Percentiles rank a stretch among this genome's conserved stretches.
Conservation (phyloP, 2,797 vertebrate species). For the Phoeniculus purpureus region DNA sequence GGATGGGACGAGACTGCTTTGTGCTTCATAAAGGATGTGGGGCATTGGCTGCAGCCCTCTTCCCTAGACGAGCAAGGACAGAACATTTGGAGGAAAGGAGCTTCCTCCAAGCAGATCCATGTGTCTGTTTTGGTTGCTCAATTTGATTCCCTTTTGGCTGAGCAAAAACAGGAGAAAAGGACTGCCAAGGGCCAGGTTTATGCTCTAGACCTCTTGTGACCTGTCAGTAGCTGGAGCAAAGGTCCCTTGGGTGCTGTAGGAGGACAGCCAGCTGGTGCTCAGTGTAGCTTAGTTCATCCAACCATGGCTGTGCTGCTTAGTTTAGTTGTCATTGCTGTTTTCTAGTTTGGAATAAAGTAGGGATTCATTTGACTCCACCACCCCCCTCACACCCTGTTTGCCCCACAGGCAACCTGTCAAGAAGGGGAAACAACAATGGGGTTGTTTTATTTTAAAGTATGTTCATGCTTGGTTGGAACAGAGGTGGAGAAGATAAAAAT, state of each 20-base stretch:
- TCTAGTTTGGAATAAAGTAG: not conserved
- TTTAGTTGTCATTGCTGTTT: not conserved
- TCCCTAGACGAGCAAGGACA: not conserved
- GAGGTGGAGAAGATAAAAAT: not conserved
- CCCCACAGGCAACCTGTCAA: not conserved
- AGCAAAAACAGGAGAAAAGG: not conserved
- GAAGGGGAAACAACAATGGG: not conserved
- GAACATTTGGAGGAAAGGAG: rapidly evolving
- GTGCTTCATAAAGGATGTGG: not conserved
- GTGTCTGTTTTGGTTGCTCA: no score
- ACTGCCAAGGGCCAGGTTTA: not conserved
- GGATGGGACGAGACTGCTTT: not conserved
- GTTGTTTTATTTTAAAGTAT: not conserved
- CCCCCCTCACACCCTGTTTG: not conserved
- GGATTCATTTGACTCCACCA: rapidly evolving
- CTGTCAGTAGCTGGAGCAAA: not conserved
- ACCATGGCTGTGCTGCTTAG: not conserved
- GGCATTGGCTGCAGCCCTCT: not conserved
- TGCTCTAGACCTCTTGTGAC: not conserved
- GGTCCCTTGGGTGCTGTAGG: not conserved
- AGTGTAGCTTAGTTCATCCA: not conserved
- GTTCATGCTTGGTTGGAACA: not conserved
- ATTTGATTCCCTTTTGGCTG: not conserved
- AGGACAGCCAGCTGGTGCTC: not conserved
- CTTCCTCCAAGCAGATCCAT: not conserved